These are phyloP conservation scores for Andricus curvator DNA, from an alignment of 2,888 invertebrate species.

Conservation along the genomic window DNA sequence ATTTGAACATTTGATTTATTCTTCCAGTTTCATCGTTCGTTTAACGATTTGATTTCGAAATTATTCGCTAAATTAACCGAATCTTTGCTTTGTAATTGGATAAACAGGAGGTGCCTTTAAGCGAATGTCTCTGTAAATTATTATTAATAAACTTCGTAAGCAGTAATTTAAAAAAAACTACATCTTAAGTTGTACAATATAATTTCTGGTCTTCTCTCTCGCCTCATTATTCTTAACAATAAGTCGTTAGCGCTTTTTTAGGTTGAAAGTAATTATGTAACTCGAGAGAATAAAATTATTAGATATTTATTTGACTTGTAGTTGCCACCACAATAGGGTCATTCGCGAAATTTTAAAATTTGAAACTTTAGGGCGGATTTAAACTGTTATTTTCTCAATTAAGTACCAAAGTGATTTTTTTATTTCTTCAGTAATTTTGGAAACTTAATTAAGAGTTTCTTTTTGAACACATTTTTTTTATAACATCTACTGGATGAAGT, in stretches of 20 bases:
- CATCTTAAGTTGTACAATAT: slow-evolving; percentile 46
- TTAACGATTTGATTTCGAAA: neutral
- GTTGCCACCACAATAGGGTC: no score
- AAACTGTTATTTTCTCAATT: neutral
- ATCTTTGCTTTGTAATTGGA: slow-evolving; percentile 48
- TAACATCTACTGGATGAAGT: slow-evolving; percentile 70
- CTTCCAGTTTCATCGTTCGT: neutral
- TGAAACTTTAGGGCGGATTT: no score
- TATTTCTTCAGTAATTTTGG: neutral
- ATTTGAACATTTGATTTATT: neutral
- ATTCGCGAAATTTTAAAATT: no score
- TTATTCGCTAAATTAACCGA: slow-evolving; percentile 9
- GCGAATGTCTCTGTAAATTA: slow-evolving; percentile 46
- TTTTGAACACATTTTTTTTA: slow-evolving; percentile 52
- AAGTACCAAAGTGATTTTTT: neutral
- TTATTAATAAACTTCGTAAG: slow-evolving; percentile 45
- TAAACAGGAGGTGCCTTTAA: slow-evolving; percentile 51
- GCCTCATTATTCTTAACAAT: neutral
- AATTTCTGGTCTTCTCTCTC: slow-evolving; percentile 30
- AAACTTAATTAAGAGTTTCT: slow-evolving; percentile 43
- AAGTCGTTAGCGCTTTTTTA: neutral
- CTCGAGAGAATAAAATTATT: slow-evolving; percentile 29
- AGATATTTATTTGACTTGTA: slow-evolving; percentile 2
- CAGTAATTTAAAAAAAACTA: slow-evolving; percentile 21
- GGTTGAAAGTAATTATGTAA: slow-evolving; percentile 14